Percentiles rank a stretch among this genome's conserved stretches.
Conservation (phyloP, 1,140 invertebrate genomes). For the Drosophila teissieri region DNA sequence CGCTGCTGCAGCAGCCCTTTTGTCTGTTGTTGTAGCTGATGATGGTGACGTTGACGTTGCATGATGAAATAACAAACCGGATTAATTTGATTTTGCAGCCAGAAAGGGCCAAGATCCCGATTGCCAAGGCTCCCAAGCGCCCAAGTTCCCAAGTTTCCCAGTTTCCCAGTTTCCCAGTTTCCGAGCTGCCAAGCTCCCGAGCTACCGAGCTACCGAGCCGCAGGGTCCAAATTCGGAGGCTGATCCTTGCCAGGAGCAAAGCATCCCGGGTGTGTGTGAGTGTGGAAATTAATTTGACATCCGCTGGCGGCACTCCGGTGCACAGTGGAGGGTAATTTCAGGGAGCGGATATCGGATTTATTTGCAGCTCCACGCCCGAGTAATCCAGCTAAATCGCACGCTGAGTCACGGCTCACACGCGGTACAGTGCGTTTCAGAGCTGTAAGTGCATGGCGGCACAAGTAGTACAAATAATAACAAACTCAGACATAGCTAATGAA, state of each 20-base stretch:
- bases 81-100: slow-evolving; percentile 78
- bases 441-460: too few relatives aligned
- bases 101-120: slow-evolving; percentile 8
- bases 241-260: slow-evolving; percentile 8
- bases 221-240: not conserved
- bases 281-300: slow-evolving; percentile 67
- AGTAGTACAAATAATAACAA: too few relatives aligned
- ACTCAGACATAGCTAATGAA: too few relatives aligned
- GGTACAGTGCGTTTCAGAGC: not conserved
- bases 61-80: slow-evolving; percentile 83
- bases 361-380: slow-evolving; percentile 31
- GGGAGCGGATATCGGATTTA: slow-evolving; percentile 1
- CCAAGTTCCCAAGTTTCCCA: not conserved
- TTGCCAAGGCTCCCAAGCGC: not conserved
- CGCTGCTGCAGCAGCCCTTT: slow-evolving; percentile 54
- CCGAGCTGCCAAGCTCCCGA: not conserved
- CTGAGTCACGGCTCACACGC: slow-evolving; percentile 36
- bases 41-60: slow-evolving; percentile 81
- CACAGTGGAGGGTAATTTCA: slow-evolving; percentile 50
- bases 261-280: slow-evolving; percentile 1
- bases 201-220: not conserved
- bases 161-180: too few relatives aligned
- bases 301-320: not conserved
- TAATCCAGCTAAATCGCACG: slow-evolving; percentile 3
- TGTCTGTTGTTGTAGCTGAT: slow-evolving; percentile 82